Conservation (phyloP, 2,113 vertebrate species). For the Xiphias gladius region DNA sequence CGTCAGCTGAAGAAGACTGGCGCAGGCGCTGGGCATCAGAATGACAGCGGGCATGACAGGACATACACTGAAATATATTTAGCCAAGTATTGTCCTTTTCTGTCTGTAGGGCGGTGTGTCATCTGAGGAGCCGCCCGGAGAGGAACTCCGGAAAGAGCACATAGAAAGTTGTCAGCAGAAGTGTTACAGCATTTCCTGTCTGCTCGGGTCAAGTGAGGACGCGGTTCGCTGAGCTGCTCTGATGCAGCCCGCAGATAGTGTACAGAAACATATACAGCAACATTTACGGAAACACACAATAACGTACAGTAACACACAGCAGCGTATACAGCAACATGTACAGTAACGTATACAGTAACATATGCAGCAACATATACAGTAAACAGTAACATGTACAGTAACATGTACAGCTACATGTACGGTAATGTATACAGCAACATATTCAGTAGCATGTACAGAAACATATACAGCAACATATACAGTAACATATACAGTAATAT, state of each 20-base stretch:
- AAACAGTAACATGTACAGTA: too few species aligned
- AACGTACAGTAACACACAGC: background rate
- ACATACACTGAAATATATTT: constrained; percentile 44
- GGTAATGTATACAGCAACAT: too few species aligned
- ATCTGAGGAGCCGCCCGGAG: background rate
- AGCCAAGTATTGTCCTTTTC: constrained; percentile 36
- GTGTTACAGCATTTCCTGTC: constrained; percentile 48
- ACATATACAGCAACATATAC: background rate
- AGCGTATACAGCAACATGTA: background rate
- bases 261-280: background rate
- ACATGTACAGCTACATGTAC: too few species aligned
- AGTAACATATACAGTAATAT: background rate
- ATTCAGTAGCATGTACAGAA: too few species aligned
- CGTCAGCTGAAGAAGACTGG: constrained; percentile 80
- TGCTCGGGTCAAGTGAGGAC: constrained; percentile 55
- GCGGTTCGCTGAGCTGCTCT: background rate
- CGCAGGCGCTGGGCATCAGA: constrained; percentile 83
- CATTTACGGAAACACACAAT: background rate
- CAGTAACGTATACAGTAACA: too few species aligned
- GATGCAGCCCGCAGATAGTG: background rate
- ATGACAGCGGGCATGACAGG: constrained; percentile 53
- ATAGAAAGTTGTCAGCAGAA: background rate
- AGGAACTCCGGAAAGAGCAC: constrained; percentile 9
- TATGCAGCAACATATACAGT: too few species aligned
- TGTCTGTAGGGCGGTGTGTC: background rate